A percentile compares a stretch with the other conserved stretches of the same genome.
Conservation (phyloP, 2,888 invertebrate species). For the Drosophila kuntzei region DNA sequence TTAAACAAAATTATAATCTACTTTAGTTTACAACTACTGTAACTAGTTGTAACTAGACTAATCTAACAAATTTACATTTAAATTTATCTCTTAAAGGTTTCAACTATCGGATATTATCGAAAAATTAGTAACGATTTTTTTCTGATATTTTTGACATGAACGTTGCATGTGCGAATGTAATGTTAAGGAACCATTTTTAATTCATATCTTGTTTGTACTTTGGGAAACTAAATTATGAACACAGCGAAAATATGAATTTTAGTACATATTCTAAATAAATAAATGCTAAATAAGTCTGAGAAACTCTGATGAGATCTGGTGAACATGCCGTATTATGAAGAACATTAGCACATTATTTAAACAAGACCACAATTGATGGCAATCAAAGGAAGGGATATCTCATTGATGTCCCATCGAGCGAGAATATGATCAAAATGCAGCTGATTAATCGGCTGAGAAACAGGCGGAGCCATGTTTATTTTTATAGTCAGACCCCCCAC, state of each 20-base stretch:
- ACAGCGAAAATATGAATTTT: no score
- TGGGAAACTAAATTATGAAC: no score
- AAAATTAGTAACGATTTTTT: no score
- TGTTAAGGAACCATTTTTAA: no score
- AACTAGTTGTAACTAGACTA: no score
- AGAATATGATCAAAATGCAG: slow-evolving; percentile 61
- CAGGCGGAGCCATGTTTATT: slow-evolving; percentile 18
- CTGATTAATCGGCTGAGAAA: slow-evolving; percentile 53
- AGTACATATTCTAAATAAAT: not conserved
- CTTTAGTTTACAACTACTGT: not conserved
- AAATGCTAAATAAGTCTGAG: not conserved
- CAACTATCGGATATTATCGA: no score
- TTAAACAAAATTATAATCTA: not conserved
- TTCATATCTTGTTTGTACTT: no score
- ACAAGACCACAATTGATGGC: slow-evolving; percentile 22
- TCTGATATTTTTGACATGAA: no score
- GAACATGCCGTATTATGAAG: slow-evolving; percentile 5
- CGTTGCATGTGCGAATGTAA: no score
- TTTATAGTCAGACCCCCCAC: slow-evolving; percentile 63
- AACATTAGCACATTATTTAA: slow-evolving; percentile 13
- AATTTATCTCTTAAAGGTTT: no score
- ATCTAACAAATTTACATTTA: no score
- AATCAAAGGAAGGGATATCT: slow-evolving; percentile 18
- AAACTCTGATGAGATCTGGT: not conserved
- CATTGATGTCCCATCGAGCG: slow-evolving; percentile 28